Percentiles rank a stretch among this genome's conserved stretches.
These are phyloP conservation scores for Egretta garzetta DNA, from an alignment of 2,113 vertebrate genomes.

Conservation along the genomic window DNA sequence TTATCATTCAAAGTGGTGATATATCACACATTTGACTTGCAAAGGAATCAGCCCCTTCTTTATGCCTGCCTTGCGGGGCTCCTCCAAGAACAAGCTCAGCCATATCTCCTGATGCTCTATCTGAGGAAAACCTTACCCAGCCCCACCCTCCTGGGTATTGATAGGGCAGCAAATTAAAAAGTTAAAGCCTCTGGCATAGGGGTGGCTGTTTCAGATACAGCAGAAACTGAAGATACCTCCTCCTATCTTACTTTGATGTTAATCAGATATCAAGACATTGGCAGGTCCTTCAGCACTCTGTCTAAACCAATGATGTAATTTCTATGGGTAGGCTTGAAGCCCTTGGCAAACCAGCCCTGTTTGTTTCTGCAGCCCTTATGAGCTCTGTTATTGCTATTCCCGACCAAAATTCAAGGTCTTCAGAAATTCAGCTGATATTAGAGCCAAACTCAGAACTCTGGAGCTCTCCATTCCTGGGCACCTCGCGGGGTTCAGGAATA, in stretches of 20 bases:
- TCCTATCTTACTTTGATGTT: constrained; percentile 13
- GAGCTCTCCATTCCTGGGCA: neutral
- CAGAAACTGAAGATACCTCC: neutral
- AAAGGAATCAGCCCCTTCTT: neutral
- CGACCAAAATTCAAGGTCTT: neutral
- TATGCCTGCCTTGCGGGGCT: constrained; percentile 3
- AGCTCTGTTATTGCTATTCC: neutral
- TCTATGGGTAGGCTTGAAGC: neutral
- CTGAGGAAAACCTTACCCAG: constrained; percentile 23
- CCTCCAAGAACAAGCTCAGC: constrained; percentile 1
- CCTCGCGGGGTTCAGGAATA: neutral
- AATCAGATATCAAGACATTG: neutral
- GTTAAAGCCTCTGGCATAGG: constrained; percentile 1
- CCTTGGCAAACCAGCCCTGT: neutral
- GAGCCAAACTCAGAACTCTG: neutral
- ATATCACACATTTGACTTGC: neutral
- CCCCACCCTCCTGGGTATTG: neutral
- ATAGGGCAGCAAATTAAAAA: constrained; percentile 34
- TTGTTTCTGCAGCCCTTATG: neutral
- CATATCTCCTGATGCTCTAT: neutral
- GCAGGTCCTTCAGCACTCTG: neutral
- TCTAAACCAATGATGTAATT: neutral
- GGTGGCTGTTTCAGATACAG: neutral
- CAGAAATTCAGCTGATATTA: neutral
- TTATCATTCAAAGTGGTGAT: neutral